Conservation (phyloP, 2,113 vertebrate species). For the Sapajus apella region DNA sequence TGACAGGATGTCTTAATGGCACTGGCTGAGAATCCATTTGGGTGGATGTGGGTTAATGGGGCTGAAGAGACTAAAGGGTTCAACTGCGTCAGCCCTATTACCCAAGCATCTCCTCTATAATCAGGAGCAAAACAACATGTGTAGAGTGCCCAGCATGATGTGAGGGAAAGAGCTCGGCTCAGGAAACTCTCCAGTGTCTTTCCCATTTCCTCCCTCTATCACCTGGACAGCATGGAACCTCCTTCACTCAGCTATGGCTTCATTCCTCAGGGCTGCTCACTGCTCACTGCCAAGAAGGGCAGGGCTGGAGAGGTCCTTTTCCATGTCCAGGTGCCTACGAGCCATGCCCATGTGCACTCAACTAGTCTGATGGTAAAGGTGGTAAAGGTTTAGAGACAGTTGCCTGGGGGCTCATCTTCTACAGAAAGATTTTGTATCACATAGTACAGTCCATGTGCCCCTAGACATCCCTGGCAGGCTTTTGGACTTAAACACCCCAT, state of each 20-base stretch:
- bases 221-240: not conserved
- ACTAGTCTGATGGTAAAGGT: not conserved
- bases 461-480: not conserved
- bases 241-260: not conserved
- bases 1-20: conserved; percentile 76
- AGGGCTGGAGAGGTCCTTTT: not conserved
- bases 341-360: not conserved
- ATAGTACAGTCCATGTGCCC: not conserved
- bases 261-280: not conserved
- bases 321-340: not conserved
- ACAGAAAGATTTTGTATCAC: not conserved
- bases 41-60: conserved; percentile 78
- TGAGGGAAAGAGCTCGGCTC: rapidly evolving
- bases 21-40: conserved; percentile 78
- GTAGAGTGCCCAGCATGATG: not conserved
- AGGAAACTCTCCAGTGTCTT: not conserved
- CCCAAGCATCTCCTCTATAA: not conserved
- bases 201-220: not conserved
- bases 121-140: not conserved
- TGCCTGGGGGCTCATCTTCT: not conserved
- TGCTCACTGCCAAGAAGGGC: not conserved
- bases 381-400: not conserved
- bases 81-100: not conserved
- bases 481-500: rapidly evolving
- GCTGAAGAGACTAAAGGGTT: conserved; percentile 61